Evolutionary conservation across 2,888 invertebrate genomes (phyloP).

Genomic region (Phania funesta): DNA sequence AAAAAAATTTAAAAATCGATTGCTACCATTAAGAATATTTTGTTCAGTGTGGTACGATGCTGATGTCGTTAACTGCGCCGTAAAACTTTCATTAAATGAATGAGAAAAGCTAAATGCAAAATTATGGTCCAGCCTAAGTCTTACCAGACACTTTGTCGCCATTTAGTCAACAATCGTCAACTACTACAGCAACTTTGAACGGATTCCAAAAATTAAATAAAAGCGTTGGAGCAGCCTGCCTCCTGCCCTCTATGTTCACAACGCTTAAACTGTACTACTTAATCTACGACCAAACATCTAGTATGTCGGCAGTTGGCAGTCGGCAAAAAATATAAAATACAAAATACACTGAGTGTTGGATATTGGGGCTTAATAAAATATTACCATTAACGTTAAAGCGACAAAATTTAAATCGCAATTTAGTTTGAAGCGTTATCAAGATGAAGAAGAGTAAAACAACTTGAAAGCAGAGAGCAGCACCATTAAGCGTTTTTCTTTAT

Average conservation of each 20-base stretch:
- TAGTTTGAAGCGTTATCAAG: slow-evolving; percentile 62
- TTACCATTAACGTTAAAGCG: slow-evolving; percentile 68
- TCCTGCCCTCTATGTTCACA: slow-evolving; percentile 19
- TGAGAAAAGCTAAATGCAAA: slow-evolving; percentile 15
- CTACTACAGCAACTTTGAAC: slow-evolving; percentile 52
- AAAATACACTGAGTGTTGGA: slow-evolving; percentile 17
- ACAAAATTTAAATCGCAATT: slow-evolving; percentile 68
- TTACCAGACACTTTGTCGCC: slow-evolving; percentile 65
- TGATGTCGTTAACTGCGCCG: not conserved
- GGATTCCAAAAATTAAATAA: slow-evolving; percentile 14
- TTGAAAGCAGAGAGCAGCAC: slow-evolving; percentile 35
- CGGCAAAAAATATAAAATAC: not conserved
- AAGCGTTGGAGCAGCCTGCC: not conserved
- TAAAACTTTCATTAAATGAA: slow-evolving; percentile 36
- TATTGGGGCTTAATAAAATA: slow-evolving; percentile 64
- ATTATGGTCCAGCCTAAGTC: slow-evolving; percentile 23
- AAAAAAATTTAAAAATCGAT: too few relatives aligned
- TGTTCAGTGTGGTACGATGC: slow-evolving; percentile 3
- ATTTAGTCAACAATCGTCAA: slow-evolving; percentile 53
- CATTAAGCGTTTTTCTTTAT: slow-evolving; percentile 47
- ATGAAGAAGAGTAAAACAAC: slow-evolving; percentile 41
- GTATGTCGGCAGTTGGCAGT: slow-evolving; percentile 55
- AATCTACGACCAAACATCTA: slow-evolving; percentile 58
- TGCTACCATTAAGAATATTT: too few relatives aligned
- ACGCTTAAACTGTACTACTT: slow-evolving; percentile 30